A percentile compares a stretch with the other conserved stretches of the same genome.
Conservation (phyloP, 2,888 invertebrate genomes). For the Lamellibrachia satsuma region DNA sequence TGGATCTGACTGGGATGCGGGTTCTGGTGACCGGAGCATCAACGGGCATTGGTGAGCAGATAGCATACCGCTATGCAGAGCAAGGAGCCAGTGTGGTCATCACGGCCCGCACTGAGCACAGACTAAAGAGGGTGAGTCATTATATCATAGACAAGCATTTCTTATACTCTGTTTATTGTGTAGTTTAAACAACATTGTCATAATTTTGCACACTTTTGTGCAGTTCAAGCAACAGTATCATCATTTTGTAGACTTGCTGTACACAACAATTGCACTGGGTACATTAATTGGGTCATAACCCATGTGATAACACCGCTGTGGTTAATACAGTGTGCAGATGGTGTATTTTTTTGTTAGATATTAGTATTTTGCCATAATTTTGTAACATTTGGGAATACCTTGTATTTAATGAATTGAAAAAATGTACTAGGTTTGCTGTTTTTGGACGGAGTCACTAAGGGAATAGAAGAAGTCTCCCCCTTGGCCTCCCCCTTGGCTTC, state of each 20-base stretch:
- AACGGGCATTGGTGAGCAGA: slow-evolving; percentile 62
- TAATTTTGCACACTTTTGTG: too few relatives aligned
- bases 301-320: background rate
- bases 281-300: background rate
- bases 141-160: too few relatives aligned
- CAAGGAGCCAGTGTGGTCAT: slow-evolving; percentile 57
- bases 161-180: too few relatives aligned
- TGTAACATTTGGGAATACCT: background rate
- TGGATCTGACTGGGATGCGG: slow-evolving; percentile 52
- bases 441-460: background rate
- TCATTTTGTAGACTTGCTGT: too few relatives aligned
- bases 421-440: background rate
- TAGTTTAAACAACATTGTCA: too few relatives aligned
- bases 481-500: too few relatives aligned
- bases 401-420: background rate
- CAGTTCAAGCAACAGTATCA: too few relatives aligned
- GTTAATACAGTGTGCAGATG: background rate
- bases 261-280: background rate
- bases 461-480: background rate
- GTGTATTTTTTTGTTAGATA: background rate
- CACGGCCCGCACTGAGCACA: slow-evolving; percentile 54
- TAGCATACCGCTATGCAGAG: slow-evolving; percentile 60
- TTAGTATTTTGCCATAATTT: background rate
- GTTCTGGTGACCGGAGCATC: slow-evolving; percentile 62
- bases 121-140: slow-evolving; percentile 43